Base-by-base conservation (phyloP, 2,113 vertebrate species). In the Barbus barbus region DNA sequence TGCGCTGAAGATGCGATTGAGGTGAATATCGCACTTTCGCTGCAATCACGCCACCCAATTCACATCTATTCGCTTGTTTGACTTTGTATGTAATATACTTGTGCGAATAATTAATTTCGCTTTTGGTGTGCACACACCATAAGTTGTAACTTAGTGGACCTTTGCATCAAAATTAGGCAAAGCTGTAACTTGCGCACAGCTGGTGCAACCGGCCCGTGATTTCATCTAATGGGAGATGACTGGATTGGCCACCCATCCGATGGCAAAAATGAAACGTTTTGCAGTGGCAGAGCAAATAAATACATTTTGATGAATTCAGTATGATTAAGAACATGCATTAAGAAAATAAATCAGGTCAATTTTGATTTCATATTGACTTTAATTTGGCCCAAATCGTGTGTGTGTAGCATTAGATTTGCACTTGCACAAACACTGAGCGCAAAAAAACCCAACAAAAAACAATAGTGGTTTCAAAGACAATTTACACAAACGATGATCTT, bases 401-500 rank as follows among this genome's bases (percentile, higher is more conserved):
- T 76, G 48, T 22, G 48, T 56, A 76, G 67, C 51, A 41, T 36
- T 51, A 53, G n/a, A 46, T 65, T 75, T 78, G 33, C 67, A 73
- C 79, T 63, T 33, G 18, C 26, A 80, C 58, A 80, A 71, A 85
- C 24, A 33, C 38, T 83, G 28, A 75, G 56, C 56, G 14, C 16
- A 24, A 3, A 51, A 38, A 36, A 36, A 36, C 4, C 33, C 3
- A 60, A 74, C n/a, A 48, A 82, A 51, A 76, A 74, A 9, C 71
- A 87, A 75, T 31, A 60, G 77, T 73, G 41, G 22, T 36, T 14
- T 87, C 72, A 85, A 79, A 63, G 75, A 77, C 81, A 48, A 22
- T 82, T 79, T 83, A 79, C 78, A 80, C 86, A 83, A 80, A 85
- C 81, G 20, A 51, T 67, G 8, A 78, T 74, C 61, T 65, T 83